Base-by-base conservation (phyloP, 2,888 invertebrate genomes). In the Anthrax anthrax region DNA sequence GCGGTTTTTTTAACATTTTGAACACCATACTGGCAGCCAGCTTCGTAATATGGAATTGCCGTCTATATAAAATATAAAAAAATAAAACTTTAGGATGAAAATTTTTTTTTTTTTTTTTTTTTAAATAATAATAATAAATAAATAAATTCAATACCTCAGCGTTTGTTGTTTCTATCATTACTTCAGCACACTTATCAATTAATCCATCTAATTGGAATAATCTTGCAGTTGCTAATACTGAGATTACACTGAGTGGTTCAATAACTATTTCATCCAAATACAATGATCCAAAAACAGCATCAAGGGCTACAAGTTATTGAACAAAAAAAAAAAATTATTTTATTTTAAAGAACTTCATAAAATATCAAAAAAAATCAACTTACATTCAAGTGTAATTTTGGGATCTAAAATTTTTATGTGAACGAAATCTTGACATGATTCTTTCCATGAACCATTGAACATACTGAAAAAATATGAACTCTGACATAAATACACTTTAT, bases 361-460 rank as follows among this genome's bases (percentile, higher is more conserved):
- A 14, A n/a, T n/a, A n/a, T n/a, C n/a, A n/a, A n/a, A n/a, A 16
- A 38, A 18, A 17, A 38, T n/a, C 34, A 34, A 40, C 70, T 71
- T 69, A 81, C 82, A 77, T 47, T 80, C 77, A 47, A 73, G 58
- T 5, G 77, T 81, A 49, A 85, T 80, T 50, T 78, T 74, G 14
- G 80, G 77, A 71, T 85, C 84, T 4, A 77, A 71, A 43, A 84
- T 78, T 64, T 81, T 77, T 44, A 85, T 80, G 46, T 68, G 70
- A 37, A 86, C 75, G 49, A 75, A 71, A 53, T 75, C 73, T 63
- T 80, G 76, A 42, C 73, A 72, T 1, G 80, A 72, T 65, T 86
- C 85, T 56, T 74, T 72, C 85, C 85, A 86, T 3, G 80, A 75
- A 5, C 85, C 85, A 56, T 77, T 80, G 63, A 85, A 85, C 85